phyloP scores from a whole-genome alignment of 2,113 vertebrate species.

The Neomonachus schauinslandi region DNA sequence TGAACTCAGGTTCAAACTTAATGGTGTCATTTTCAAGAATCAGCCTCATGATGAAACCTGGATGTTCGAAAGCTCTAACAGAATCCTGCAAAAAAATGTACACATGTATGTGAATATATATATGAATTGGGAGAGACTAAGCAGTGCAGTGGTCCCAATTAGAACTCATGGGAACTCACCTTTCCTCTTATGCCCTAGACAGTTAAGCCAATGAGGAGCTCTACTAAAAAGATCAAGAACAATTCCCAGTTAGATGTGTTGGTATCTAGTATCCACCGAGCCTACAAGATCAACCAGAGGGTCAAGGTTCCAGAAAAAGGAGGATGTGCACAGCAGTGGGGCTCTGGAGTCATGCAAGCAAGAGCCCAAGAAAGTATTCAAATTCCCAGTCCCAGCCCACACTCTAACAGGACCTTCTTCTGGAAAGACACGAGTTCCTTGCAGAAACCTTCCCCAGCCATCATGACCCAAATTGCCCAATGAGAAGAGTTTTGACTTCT shows the following conservation, averaged over 20 bases:
- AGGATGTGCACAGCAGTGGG: neutral
- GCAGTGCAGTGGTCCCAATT: neutral
- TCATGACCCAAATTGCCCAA: neutral
- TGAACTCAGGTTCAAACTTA: constrained; percentile 91
- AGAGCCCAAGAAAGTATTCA: neutral
- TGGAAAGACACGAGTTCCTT: neutral
- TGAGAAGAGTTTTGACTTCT: neutral
- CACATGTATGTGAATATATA: neutral
- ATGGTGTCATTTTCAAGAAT: constrained; percentile 87
- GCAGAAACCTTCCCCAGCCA: neutral
- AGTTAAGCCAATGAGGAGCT: neutral
- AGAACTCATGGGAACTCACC: neutral
- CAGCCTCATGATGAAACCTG: constrained; percentile 90
- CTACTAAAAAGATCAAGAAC: neutral
- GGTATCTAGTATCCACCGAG: no score
- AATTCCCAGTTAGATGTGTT: neutral
- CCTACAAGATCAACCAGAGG: neutral
- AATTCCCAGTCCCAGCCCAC: neutral
- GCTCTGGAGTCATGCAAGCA: neutral
- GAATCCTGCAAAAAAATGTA: constrained; percentile 83
- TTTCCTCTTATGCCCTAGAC: neutral
- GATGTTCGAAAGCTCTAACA: constrained; percentile 85
- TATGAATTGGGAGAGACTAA: neutral
- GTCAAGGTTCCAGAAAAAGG: neutral
- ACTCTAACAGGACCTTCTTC: neutral